Evolutionary conservation across 2,113 vertebrate genomes (phyloP), one percentile per base, ranked within the genome.

Genomic region (Condylura cristata): DNA sequence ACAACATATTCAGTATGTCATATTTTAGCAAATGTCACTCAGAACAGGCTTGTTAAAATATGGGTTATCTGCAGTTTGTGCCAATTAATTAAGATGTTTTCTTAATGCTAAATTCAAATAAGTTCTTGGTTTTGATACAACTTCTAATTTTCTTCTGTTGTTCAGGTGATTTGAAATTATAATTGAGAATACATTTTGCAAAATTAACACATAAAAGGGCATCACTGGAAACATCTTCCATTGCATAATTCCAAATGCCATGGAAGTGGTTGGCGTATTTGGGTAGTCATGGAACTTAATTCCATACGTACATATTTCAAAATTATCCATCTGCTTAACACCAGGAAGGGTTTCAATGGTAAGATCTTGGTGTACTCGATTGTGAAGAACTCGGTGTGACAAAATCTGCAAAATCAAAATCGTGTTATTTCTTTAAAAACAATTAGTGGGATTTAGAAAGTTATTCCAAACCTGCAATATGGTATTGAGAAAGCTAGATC

Each of bases 111-210:
- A 95, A 95, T 96, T 97, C 44, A 10, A 81, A 74, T 95, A 92
- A 92, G 39, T 87, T 94, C 61, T 91, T 93, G 56, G 85, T 93
- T 96, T 81, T 80, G 83, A 85, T 41, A 74, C 32, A 88, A 71
- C 41, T 95, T 96, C 61, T 86, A 2, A 72, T 95, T 90, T 97
- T 92, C 92, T 93, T 79, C 88, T 95, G 93, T 92, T 84, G 85
- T 51, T 95, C 96, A 95, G 90, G 92, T 96, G 95, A 96, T 97
- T 96, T 97, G 89, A 97, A 97, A 97, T 96, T 96, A 89, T 97
- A 96, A 97, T 95, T 84, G 75, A 83, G 93, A 89, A 89, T 89
- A 92, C 37, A 94, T 93, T 95, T 93, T 92, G 85, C 85, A 94
- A 96, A 93, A 94, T 96, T 96, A 96, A 95, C 96, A 96, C 90